Percentiles rank a stretch among this genome's conserved stretches.
Evolutionary conservation across 2,797 vertebrate species (phyloP).

Genomic region (Selene dorsalis): DNA sequence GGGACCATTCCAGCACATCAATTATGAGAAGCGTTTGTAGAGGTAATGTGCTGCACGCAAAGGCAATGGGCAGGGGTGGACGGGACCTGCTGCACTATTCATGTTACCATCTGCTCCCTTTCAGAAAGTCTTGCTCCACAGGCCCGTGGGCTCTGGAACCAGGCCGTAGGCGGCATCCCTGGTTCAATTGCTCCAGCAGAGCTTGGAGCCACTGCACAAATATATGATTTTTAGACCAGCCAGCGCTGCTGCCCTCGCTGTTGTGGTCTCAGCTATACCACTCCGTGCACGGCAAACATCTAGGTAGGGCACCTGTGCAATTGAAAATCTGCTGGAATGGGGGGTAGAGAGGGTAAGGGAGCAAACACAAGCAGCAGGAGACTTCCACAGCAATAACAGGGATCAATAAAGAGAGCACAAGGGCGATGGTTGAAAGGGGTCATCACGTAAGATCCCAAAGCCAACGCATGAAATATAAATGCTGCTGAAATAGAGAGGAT

Average conservation of each 20-base stretch:
- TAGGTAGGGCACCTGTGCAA: slow-evolving; percentile 67
- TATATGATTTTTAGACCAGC: slow-evolving; percentile 70
- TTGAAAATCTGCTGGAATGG: slow-evolving; percentile 55
- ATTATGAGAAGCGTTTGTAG: slow-evolving; percentile 81
- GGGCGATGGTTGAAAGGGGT: slow-evolving; percentile 58
- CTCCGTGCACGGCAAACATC: slow-evolving; percentile 66
- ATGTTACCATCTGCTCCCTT: slow-evolving; percentile 84
- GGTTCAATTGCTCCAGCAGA: slow-evolving; percentile 53
- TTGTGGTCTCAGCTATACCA: slow-evolving; percentile 67
- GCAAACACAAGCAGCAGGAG: slow-evolving; percentile 64
- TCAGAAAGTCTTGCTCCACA: slow-evolving; percentile 68
- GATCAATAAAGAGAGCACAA: slow-evolving; percentile 73
- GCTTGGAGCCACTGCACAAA: slow-evolving; percentile 53
- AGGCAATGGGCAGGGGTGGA: slow-evolving; percentile 70
- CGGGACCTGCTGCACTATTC: slow-evolving; percentile 80
- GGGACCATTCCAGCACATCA: slow-evolving; percentile 76
- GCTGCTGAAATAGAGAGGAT: slow-evolving; percentile 56
- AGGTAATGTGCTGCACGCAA: slow-evolving; percentile 81
- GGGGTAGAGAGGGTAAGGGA: slow-evolving; percentile 29
- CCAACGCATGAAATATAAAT: slow-evolving; percentile 75
- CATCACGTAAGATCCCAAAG: slow-evolving; percentile 64
- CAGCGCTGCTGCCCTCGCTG: slow-evolving; percentile 54
- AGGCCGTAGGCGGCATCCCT: slow-evolving; percentile 32
- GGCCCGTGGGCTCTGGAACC: slow-evolving; percentile 61
- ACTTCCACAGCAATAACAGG: slow-evolving; percentile 71